These are phyloP conservation scores for Notamacropus eugenii DNA, from an alignment of 2,797 vertebrate genomes.

Conservation along the genomic window DNA sequence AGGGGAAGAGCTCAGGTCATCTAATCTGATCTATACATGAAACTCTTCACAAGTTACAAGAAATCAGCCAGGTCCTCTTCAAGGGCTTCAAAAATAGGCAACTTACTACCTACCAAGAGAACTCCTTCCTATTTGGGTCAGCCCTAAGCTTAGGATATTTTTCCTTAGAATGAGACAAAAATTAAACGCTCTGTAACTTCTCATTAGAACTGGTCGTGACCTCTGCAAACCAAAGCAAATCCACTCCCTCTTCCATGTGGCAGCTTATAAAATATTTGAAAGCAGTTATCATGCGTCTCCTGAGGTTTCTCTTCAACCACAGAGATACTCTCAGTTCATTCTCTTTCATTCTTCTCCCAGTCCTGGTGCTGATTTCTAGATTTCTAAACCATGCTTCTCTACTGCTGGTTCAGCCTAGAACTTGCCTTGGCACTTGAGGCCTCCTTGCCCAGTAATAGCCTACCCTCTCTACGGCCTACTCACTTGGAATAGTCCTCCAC, in stretches of 20 bases:
- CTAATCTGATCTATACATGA: not conserved
- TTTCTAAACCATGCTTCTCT: not conserved
- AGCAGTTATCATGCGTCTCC: not conserved
- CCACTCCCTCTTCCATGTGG: not conserved
- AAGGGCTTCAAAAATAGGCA: not conserved
- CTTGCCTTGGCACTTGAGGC: not conserved
- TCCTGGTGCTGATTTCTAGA: not conserved
- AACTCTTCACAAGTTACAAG: not conserved
- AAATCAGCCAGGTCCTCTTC: not conserved
- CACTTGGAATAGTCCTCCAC: not conserved
- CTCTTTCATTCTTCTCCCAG: not conserved
- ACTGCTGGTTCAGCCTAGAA: not conserved
- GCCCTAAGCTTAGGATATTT: not conserved
- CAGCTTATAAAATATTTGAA: not conserved
- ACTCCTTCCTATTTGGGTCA: not conserved
- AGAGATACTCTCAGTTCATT: not conserved
- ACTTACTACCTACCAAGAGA: not conserved
- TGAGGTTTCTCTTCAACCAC: not conserved
- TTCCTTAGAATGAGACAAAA: not conserved
- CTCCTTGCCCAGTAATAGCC: not conserved
- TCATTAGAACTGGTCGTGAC: not conserved
- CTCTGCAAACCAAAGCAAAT: not conserved
- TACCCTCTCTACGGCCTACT: not conserved
- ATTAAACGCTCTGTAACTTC: not conserved
- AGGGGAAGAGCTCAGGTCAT: too few relatives aligned